Evolutionary conservation across 2,888 invertebrate genomes (phyloP).

Genomic region (Mimumesa dahlbomi): DNA sequence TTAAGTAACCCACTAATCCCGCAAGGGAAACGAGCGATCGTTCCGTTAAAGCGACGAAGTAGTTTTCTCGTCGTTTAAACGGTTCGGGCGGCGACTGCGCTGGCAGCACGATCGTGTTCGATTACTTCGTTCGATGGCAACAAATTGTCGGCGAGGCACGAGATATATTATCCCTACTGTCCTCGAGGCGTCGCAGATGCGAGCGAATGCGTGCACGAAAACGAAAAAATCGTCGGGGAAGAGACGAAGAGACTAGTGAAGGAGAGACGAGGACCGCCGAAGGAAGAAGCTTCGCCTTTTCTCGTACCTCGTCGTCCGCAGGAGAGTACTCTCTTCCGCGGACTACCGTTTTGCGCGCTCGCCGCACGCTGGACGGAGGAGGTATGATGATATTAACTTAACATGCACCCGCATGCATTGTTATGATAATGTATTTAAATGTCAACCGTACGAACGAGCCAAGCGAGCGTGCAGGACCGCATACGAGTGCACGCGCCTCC

Average conservation of each 20-base stretch:
- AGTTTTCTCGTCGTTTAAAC: not conserved
- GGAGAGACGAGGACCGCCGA: conserved; percentile 1
- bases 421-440: conserved; percentile 79
- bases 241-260: not conserved
- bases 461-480: conserved; percentile 36
- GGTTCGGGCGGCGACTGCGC: conserved; percentile 8
- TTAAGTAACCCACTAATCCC: too few species aligned
- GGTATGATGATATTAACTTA: conserved; percentile 73
- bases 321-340: conserved; percentile 16
- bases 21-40: not conserved
- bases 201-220: conserved; percentile 38
- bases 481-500: conserved; percentile 51
- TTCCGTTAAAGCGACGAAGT: not conserved
- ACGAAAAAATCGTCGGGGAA: conserved; percentile 23
- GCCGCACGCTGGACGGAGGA: conserved; percentile 47
- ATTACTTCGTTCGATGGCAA: conserved; percentile 70
- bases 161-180: conserved; percentile 60
- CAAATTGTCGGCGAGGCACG: conserved; percentile 68
- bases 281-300: conserved; percentile 25
- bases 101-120: conserved; percentile 64
- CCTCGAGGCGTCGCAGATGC: conserved; percentile 50
- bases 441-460: conserved; percentile 64
- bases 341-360: conserved; percentile 55
- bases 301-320: conserved; percentile 3
- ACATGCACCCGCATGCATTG: conserved; percentile 75